These are phyloP conservation scores for Poicephalus meyeri DNA, from an alignment of 2,113 vertebrate genomes.

Conservation along the genomic window DNA sequence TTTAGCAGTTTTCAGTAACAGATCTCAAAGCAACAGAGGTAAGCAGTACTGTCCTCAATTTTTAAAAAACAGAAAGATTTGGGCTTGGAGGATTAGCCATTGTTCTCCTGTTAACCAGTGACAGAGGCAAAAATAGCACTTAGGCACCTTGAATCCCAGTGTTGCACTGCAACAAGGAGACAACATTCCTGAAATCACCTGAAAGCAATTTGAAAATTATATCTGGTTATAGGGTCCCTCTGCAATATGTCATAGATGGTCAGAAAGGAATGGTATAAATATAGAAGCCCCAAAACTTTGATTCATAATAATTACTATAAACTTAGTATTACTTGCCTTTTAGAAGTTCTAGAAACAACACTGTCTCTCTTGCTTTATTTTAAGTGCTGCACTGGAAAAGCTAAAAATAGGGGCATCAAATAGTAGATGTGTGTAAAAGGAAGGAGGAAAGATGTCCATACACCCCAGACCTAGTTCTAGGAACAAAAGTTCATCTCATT, in stretches of 20 bases:
- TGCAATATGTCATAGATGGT: neutral
- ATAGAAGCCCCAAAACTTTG: neutral
- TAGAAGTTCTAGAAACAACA: neutral
- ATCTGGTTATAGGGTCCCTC: neutral
- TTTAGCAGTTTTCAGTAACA: neutral
- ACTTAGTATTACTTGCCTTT: neutral
- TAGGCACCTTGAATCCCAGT: neutral
- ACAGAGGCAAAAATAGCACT: neutral
- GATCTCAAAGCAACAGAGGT: neutral
- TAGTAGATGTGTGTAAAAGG: neutral
- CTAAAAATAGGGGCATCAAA: neutral
- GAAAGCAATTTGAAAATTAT: neutral
- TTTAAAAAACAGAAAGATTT: neutral
- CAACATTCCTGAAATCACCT: neutral
- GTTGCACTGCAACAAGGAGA: neutral
- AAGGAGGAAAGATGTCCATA: neutral
- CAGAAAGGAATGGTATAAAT: neutral
- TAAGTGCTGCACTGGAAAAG: neutral
- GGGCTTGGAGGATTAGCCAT: neutral
- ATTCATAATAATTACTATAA: neutral
- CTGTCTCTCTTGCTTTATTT: neutral
- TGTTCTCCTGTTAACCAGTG: neutral
- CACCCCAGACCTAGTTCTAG: neutral
- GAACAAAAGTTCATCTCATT: neutral
- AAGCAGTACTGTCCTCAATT: neutral